Conservation (phyloP, 2,888 invertebrate species). For the Drosophila putrida region DNA sequence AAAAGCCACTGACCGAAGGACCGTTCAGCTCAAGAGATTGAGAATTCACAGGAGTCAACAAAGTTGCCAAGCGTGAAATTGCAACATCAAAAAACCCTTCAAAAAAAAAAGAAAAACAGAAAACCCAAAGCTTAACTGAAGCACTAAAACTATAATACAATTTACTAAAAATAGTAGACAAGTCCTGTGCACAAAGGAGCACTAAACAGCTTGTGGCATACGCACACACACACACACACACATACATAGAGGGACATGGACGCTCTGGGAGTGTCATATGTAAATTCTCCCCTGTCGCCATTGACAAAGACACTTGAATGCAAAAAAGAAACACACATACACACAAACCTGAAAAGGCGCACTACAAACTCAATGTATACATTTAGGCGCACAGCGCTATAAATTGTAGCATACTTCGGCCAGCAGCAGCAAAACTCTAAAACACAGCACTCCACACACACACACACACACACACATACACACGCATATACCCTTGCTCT, state of each 20-base stretch:
- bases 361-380: constrained; percentile 76
- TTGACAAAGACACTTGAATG: constrained; percentile 77
- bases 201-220: constrained; percentile 69
- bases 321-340: constrained; percentile 23
- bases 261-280: constrained; percentile 73
- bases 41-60: constrained; percentile 64
- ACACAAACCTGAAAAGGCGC: constrained; percentile 32
- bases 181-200: constrained; percentile 72
- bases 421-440: constrained; percentile 68
- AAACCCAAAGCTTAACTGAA: constrained; percentile 56
- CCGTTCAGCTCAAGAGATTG: constrained; percentile 22
- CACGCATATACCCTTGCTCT: constrained; percentile 3
- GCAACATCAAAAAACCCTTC: constrained; percentile 69
- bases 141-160: constrained; percentile 80
- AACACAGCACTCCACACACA: constrained; percentile 51
- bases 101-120: constrained; percentile 23
- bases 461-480: constrained; percentile 40
- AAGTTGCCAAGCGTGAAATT: constrained; percentile 76
- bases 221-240: constrained; percentile 23
- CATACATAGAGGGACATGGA: constrained; percentile 15
- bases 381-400: constrained; percentile 74
- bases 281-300: constrained; percentile 80
- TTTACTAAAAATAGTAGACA: constrained; percentile 78
- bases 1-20: constrained; percentile 65
- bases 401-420: constrained; percentile 72